Base-by-base conservation (phyloP, 1,140 invertebrate species). In the Procambarus clarkii region DNA sequence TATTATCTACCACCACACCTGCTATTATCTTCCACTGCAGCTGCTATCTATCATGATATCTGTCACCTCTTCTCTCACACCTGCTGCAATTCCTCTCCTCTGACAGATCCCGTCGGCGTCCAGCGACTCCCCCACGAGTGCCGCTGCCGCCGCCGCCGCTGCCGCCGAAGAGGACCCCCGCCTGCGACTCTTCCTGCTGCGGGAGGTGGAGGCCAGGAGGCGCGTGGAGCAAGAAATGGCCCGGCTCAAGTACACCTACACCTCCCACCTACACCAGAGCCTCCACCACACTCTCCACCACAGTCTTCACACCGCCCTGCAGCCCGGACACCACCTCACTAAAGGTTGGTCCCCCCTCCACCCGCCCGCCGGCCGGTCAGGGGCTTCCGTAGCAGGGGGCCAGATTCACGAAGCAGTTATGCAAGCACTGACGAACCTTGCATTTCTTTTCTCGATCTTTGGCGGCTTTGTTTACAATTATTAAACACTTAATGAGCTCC, bases 221-320 rank as follows among this genome's bases (percentile, higher is more conserved):
- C 71, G 88, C 11, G 82, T 91, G 74, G 88, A 91, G 76, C 88
- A 91, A 45, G 86, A 88, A 60, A 91, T 91, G 88, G 88, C 88
- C 21, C 34, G 88, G 24, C 71, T 91, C 18, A 91, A 91, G 82
- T 91, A 91, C 76, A 91, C 88, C 54, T 91, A 91, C 88, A 91
- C 88, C 44, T 91, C 88, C 34, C 88, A 91, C 58, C 82, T 91
- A 34, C 88, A 91, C 58, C 88, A 91, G 58, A 91, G 88, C 45
- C 88, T 91, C 54, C 88, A 91, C 82, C 88, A 91, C 76, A 91
- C 74, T 24, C 88, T 91, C 8, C 88, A 91, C 77, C 88, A 91
- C 88, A 91, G 88, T 58, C 88, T 91, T 11, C 88, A 91, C 58
- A 79, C 88, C 15, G 88, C 88, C 54, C 82, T 91, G 82, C 81